These are phyloP conservation scores for Ceraclea dissimilis DNA, from an alignment of 2,888 invertebrate species.

Conservation along the genomic window DNA sequence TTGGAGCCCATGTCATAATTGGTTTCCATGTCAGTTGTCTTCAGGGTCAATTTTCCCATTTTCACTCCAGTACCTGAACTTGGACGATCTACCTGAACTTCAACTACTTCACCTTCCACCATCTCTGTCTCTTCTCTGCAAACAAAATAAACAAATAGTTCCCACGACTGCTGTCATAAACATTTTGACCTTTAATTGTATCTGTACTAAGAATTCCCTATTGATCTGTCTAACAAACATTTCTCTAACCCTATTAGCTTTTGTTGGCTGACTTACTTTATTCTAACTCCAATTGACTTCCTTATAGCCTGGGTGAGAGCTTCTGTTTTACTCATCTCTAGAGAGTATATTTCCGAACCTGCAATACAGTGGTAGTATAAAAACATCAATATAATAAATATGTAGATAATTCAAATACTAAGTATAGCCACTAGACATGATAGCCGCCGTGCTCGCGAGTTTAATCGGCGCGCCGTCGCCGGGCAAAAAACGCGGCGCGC, in stretches of 20 bases:
- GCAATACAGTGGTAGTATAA: constrained; percentile 24
- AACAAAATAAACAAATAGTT: not conserved
- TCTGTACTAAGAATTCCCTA: not conserved
- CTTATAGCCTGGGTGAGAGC: constrained; percentile 94
- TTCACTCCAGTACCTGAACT: constrained; percentile 78
- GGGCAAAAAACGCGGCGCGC: too few relatives aligned
- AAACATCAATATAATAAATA: too few relatives aligned
- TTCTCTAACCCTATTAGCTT: too few relatives aligned
- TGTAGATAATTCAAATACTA: too few relatives aligned
- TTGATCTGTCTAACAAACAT: too few relatives aligned
- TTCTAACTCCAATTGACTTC: constrained; percentile 95
- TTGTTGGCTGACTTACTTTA: constrained; percentile 77
- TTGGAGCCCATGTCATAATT: constrained; percentile 97
- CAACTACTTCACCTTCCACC: constrained; percentile 98
- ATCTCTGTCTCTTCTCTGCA: constrained; percentile 93
- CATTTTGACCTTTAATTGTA: not conserved
- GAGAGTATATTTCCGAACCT: constrained; percentile 95
- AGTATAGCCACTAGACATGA: too few relatives aligned
- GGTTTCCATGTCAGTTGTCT: constrained; percentile 99
- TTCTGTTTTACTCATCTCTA: constrained; percentile 99
- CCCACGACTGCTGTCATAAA: not conserved
- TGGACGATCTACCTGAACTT: constrained; percentile 92
- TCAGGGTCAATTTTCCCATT: constrained; percentile 89
- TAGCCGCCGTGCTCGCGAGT: too few relatives aligned
- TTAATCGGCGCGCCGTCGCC: too few relatives aligned